Evolutionary conservation across 2,113 vertebrate genomes (phyloP).

Genomic region (Micromys minutus): DNA sequence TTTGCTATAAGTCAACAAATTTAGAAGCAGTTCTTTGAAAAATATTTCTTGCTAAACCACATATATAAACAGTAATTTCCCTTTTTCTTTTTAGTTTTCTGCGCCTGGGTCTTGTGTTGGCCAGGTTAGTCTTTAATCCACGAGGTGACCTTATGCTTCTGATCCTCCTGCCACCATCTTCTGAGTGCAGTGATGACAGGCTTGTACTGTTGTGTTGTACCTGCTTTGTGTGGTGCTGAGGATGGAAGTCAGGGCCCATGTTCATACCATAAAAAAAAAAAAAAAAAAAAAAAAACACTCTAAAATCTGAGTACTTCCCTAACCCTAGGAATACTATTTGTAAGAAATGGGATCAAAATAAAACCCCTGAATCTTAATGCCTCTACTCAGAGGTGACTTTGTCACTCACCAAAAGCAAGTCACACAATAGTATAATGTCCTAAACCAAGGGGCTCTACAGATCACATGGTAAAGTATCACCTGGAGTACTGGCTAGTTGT

Average conservation of each 20-base stretch:
- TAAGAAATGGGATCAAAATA: conserved; percentile 30
- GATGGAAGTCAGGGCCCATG: too few species aligned
- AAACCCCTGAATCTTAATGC: conserved; percentile 8
- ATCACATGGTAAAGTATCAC: not conserved
- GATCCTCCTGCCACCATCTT: not conserved
- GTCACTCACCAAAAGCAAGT: conserved; percentile 5
- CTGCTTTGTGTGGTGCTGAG: too few species aligned
- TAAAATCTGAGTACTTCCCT: not conserved
- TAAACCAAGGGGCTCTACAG: not conserved
- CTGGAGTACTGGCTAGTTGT: not conserved
- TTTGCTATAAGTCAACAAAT: conserved; percentile 11
- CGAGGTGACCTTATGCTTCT: not conserved
- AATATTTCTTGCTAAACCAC: too few species aligned
- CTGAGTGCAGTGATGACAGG: too few species aligned
- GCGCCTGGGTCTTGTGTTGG: too few species aligned
- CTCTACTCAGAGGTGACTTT: not conserved
- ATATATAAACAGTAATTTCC: too few species aligned
- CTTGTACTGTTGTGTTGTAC: too few species aligned
- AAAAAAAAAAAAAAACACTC: too few species aligned
- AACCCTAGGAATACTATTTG: not conserved
- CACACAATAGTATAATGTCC: not conserved
- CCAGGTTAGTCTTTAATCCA: too few species aligned
- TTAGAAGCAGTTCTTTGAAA: not conserved
- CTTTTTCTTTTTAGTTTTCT: too few species aligned
- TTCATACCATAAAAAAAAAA: too few species aligned